Base-by-base conservation (phyloP, 2,797 vertebrate species). In the Hephaestus fuliginosus region DNA sequence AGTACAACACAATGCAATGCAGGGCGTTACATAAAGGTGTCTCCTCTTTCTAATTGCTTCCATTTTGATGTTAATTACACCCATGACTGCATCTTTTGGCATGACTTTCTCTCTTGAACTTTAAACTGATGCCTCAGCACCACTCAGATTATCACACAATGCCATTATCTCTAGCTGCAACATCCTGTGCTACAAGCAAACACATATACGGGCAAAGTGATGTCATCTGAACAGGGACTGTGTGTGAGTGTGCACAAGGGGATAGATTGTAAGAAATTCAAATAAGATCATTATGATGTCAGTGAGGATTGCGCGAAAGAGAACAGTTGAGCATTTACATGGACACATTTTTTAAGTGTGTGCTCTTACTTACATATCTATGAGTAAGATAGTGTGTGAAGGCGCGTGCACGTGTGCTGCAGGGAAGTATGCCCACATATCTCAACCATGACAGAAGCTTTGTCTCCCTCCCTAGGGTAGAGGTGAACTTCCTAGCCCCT, bases 371-470 rank as follows among this genome's bases (percentile, higher is more conserved):
- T 80, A 13, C 11, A 33, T 63, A 56, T 28, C 18, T 18, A 25
- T 15, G 13, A 0, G 4, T 15, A 28, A 39, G 33, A 20, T 15
- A 46, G 17, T 44, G 5, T 41, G 25, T 44, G 39, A 55, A n/a
- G 20, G 44, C 6, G 6, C 4, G 7, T 44, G 43, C 44, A 48
- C 36, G 15, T 69, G 51, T 60, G 64, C 64, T 67, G 57, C 57
- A 10, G 51, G 17, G 36, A 79, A 57, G 58, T 75, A 55, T 80
- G 57, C 67, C 36, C n/a, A 68, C 70, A 81, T 84, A 87, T 82
- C 74, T 83, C 62, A 83, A 61, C 77, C 74, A 67, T 86, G 86
- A 88, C 81, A 83, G 70, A 84, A 85, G 67, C 82, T 76, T 76
- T 79, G 56, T 88, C 62, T 78, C 25, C n/a, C 66, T 81, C 52